These are phyloP conservation scores for Harpegnathos saltator DNA, from an alignment of 1,140 invertebrate genomes.

Conservation along the genomic window DNA sequence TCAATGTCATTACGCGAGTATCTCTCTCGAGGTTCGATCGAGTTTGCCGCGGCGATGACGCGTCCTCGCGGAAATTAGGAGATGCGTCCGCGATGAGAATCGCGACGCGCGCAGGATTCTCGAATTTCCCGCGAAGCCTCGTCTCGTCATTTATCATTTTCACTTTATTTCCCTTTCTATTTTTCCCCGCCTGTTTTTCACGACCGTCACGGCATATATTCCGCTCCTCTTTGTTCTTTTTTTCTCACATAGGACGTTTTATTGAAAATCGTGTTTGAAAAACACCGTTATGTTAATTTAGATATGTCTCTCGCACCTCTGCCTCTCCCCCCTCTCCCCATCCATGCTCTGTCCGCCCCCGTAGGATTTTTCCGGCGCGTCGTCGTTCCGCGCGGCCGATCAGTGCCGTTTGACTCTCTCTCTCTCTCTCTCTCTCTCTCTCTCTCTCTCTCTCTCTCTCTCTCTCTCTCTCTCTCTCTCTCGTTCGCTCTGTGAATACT, in stretches of 20 bases:
- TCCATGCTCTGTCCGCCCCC: too few relatives aligned
- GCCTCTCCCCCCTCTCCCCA: too few relatives aligned
- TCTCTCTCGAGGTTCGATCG: too few relatives aligned
- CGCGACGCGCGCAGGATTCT: not conserved
- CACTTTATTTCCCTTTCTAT: not conserved
- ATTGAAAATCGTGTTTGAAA: not conserved
- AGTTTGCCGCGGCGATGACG: too few relatives aligned
- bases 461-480: not conserved
- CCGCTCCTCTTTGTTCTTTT: not conserved
- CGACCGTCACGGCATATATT: too few relatives aligned
- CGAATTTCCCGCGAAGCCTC: not conserved
- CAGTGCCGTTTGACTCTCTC: not conserved
- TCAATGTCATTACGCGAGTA: too few relatives aligned
- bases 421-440: too few relatives aligned
- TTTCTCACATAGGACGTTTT: not conserved
- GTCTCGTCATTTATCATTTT: conserved; percentile 10
- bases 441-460: not conserved
- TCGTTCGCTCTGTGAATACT: too few relatives aligned
- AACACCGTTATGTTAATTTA: conserved; percentile 28
- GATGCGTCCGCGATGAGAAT: too few relatives aligned
- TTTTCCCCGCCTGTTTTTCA: not conserved
- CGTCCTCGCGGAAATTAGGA: too few relatives aligned
- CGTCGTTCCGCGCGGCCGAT: conserved; percentile 22
- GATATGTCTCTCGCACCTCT: too few relatives aligned
- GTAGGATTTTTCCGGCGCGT: conserved; percentile 5